Conservation (phyloP, 2,797 vertebrate genomes). For the Smutsia gigantea region DNA sequence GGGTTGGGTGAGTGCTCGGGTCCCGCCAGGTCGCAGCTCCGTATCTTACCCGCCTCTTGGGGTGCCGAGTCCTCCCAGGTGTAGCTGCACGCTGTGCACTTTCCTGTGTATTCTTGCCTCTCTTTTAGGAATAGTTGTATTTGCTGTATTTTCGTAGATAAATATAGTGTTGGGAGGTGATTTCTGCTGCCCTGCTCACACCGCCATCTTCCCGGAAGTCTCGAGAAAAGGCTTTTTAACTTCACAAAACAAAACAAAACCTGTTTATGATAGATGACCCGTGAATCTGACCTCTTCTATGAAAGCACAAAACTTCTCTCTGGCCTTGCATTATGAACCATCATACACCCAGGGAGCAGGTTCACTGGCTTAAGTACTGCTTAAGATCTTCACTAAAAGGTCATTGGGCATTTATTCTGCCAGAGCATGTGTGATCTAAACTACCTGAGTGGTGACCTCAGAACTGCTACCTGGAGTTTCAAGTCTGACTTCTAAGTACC, state of each 20-base stretch:
- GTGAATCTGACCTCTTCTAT: background rate
- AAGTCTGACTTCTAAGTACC: slow-evolving; percentile 63
- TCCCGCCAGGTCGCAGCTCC: too few species aligned
- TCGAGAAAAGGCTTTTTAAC: background rate
- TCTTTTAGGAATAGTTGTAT: too few species aligned
- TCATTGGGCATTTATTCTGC: slow-evolving; percentile 56
- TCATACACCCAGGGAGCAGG: background rate
- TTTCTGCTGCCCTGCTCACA: too few species aligned
- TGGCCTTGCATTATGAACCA: background rate
- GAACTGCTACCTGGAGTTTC: slow-evolving; percentile 41
- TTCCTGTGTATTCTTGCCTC: too few species aligned
- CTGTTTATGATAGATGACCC: slow-evolving; percentile 26
- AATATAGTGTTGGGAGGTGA: too few species aligned
- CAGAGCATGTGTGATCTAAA: slow-evolving; percentile 3
- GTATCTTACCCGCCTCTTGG: too few species aligned
- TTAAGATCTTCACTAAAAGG: slow-evolving; percentile 54
- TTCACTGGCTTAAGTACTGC: background rate
- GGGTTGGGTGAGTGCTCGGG: too few species aligned
- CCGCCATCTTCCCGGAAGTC: too few species aligned
- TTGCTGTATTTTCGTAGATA: too few species aligned
- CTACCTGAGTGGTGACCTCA: slow-evolving; percentile 36
- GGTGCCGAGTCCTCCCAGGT: too few species aligned
- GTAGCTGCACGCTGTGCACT: too few species aligned
- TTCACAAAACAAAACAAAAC: background rate
- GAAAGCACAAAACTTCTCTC: slow-evolving; percentile 35